A percentile compares a stretch with the other conserved stretches of the same genome.
These are phyloP conservation scores for Rhabdomys pumilio DNA, from an alignment of 2,797 vertebrate genomes.

Conservation along the genomic window DNA sequence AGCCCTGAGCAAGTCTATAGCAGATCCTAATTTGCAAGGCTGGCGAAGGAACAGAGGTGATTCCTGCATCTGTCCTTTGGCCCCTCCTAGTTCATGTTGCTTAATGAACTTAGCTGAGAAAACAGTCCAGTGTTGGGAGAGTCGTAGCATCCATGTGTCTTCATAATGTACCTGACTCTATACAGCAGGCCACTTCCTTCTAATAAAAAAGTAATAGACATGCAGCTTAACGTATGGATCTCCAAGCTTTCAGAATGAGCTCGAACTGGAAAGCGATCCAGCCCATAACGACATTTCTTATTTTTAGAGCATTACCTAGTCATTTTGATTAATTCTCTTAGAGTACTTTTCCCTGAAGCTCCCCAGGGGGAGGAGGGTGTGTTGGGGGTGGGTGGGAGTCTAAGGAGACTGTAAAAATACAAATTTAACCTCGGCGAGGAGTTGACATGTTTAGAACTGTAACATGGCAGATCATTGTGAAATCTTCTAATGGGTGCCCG, in stretches of 20 bases:
- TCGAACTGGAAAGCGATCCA: slow-evolving; percentile 85
- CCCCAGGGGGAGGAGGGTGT: slow-evolving; percentile 72
- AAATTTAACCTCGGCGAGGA: slow-evolving; percentile 85
- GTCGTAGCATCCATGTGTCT: slow-evolving; percentile 37
- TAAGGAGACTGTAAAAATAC: slow-evolving; percentile 78
- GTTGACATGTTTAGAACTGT: slow-evolving; percentile 86
- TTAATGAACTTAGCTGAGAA: slow-evolving; percentile 69
- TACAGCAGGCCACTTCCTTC: slow-evolving; percentile 62
- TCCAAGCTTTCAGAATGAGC: slow-evolving; percentile 78
- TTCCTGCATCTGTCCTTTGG: background rate
- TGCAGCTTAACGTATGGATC: slow-evolving; percentile 71
- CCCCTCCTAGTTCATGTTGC: background rate
- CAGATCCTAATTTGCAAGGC: slow-evolving; percentile 6
- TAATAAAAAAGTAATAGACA: slow-evolving; percentile 59
- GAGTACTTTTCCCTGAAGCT: slow-evolving; percentile 78
- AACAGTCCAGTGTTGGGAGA: slow-evolving; percentile 33
- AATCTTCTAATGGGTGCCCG: slow-evolving; percentile 86
- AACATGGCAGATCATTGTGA: slow-evolving; percentile 88
- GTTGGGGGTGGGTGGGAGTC: background rate
- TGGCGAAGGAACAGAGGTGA: slow-evolving; percentile 38
- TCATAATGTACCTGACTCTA: slow-evolving; percentile 66
- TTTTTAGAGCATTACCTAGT: slow-evolving; percentile 88
- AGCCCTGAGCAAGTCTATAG: background rate
- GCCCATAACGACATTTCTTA: slow-evolving; percentile 82
- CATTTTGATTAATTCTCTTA: slow-evolving; percentile 84